Conservation (phyloP, 2,888 invertebrate species). For the Alloscopus bannaensis region DNA sequence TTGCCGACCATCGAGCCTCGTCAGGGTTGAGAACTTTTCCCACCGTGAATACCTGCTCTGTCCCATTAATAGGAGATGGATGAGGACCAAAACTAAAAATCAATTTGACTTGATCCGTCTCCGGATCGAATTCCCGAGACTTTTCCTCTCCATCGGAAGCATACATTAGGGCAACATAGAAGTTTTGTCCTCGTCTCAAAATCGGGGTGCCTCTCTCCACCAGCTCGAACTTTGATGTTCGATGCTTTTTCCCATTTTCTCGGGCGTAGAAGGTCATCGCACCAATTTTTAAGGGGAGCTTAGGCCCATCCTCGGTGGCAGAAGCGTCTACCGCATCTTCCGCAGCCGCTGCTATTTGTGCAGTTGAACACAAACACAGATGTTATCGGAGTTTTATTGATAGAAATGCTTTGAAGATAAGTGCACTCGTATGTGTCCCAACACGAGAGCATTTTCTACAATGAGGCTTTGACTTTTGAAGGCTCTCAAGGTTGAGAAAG, state of each 20-base stretch:
- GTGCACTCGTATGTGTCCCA: too few relatives aligned
- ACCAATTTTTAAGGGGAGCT: constrained; percentile 62
- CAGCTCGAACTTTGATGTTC: constrained; percentile 83
- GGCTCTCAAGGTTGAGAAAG: too few relatives aligned
- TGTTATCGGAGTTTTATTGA: too few relatives aligned
- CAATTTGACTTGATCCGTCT: constrained; percentile 81
- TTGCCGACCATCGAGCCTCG: constrained; percentile 76
- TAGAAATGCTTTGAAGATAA: too few relatives aligned
- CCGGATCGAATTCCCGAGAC: constrained; percentile 79
- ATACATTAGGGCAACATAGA: constrained; percentile 81
- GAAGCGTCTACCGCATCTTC: constrained; percentile 2
- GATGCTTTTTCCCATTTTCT: constrained; percentile 83
- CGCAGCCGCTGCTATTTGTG: too few relatives aligned
- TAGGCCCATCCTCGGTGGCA: background rate
- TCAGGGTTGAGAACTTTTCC: constrained; percentile 74
- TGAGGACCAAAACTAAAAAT: constrained; percentile 82
- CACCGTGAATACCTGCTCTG: constrained; percentile 77
- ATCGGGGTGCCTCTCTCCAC: constrained; percentile 82
- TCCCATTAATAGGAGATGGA: constrained; percentile 79
- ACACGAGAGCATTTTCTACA: too few relatives aligned
- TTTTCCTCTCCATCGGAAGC: constrained; percentile 77
- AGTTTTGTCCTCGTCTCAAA: constrained; percentile 84
- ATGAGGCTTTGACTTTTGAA: too few relatives aligned
- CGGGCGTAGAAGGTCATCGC: constrained; percentile 80
- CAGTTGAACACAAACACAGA: too few relatives aligned